Evolutionary conservation across 2,797 vertebrate species (phyloP), one percentile per base, ranked within the genome.

Genomic region (Bovichtus variegatus): DNA sequence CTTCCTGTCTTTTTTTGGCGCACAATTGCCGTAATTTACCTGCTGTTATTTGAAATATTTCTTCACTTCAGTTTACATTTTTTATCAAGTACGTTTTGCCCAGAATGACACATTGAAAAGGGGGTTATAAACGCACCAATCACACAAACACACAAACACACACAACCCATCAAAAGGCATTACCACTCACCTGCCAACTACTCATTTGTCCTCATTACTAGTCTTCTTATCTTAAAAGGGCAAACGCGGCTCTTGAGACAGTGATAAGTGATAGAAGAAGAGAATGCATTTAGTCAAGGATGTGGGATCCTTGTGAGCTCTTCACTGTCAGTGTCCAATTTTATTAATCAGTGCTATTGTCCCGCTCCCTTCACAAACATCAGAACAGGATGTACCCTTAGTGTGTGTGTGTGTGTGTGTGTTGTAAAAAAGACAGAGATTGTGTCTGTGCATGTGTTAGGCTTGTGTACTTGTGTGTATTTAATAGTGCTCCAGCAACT

Each of bases 321-420:
- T 84, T 73, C 31, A 47, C 49, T 55, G 58, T 57, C 65, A 64
- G 65, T 0, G 0, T 66, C 25, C 66, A 77, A 71, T 83, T 77
- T 78, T 53, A 81, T 77, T 73, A 87, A 91, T 91, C 84, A 90
- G 73, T 2, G 63, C 84, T 75, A 83, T 86, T 90, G 86, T 91
- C 44, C 70, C 0, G 3, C 29, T 53, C 49, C 29, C 54, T 54
- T 75, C 23, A 34, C 25, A 66, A 57, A 54, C 54, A 72, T 73
- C 51, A 54, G 61, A 34, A 59, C 31, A 12, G 43, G 18, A 73
- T 51, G 16, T 43, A 21, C 19, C 47, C 36, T 57, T 49, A 68
- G 9, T 44, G 31, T 54, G 46, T 21, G 27, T 23, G 43, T 46
- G 36, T 9, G 21, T 50, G 60, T 27, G 40, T 43, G 44, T 47